Percentiles rank a stretch among this genome's conserved stretches.
phyloP scores from a whole-genome alignment of 2,797 vertebrate genomes.

The Orestias chungarensis region DNA sequence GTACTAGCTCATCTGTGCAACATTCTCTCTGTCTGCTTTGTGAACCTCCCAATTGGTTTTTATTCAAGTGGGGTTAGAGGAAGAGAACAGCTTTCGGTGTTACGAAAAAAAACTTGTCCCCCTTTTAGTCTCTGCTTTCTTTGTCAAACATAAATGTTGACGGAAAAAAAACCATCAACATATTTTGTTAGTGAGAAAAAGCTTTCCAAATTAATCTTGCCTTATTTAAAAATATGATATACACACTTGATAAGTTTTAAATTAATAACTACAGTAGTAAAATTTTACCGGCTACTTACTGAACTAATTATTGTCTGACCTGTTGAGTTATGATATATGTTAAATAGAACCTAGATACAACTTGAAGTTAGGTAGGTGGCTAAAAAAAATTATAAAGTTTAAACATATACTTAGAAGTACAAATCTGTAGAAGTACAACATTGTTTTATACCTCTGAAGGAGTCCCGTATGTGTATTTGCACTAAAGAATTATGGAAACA shows the following conservation, averaged over 20 bases:
- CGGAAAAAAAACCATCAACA: too few species aligned
- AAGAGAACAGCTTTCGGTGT: neutral
- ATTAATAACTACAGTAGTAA: neutral
- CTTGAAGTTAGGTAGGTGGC: neutral
- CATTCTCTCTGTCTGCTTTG: slow-evolving; percentile 31
- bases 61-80: neutral
- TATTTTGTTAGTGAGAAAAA: neutral
- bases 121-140: neutral
- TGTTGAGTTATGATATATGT: neutral
- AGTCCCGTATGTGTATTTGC: too few species aligned
- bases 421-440: too few species aligned
- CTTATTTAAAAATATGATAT: neutral
- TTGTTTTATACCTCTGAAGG: neutral
- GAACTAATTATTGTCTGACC: neutral
- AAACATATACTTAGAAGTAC: too few species aligned
- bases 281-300: neutral
- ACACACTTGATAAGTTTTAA: neutral
- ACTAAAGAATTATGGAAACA: too few species aligned
- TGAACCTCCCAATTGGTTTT: slow-evolving; percentile 17
- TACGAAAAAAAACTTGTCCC: neutral
- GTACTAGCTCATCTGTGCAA: slow-evolving; percentile 24
- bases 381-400: neutral
- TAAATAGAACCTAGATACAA: neutral
- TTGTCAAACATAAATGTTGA: neutral
- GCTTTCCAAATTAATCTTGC: neutral